Conservation (phyloP, 2,888 invertebrate species). For the Cheilosia urbana region DNA sequence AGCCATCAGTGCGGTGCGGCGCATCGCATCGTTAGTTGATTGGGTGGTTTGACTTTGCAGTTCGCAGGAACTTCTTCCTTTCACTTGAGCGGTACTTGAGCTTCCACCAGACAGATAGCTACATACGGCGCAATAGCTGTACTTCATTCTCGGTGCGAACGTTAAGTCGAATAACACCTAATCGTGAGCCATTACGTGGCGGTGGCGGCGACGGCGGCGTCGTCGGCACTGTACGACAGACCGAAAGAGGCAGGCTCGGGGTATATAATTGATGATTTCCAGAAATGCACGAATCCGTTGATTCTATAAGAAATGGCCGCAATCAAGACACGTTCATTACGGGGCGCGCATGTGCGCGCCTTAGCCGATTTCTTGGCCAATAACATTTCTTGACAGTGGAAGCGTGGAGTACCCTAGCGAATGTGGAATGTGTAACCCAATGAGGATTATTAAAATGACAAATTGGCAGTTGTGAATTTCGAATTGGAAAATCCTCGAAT, state of each 20-base stretch:
- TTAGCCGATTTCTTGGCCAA: constrained; percentile 29
- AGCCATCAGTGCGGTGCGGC: constrained; percentile 51
- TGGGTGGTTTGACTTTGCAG: constrained; percentile 32
- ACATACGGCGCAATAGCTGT: constrained; percentile 45
- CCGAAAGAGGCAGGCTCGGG: neutral
- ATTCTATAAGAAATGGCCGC: constrained; percentile 44
- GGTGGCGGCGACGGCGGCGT: neutral
- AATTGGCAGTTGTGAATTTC: constrained; percentile 54
- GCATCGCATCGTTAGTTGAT: constrained; percentile 53
- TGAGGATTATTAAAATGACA: constrained; percentile 60
- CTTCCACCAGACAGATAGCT: constrained; percentile 4
- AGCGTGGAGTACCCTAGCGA: constrained; percentile 24
- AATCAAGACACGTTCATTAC: constrained; percentile 66
- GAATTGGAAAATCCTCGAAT: constrained; percentile 16
- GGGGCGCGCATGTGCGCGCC: constrained; percentile 35
- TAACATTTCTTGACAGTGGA: constrained; percentile 40
- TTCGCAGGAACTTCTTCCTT: constrained; percentile 59
- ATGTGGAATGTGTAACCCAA: constrained; percentile 31
- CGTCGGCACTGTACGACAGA: neutral
- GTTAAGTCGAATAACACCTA: constrained; percentile 59
- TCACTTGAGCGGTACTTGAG: constrained; percentile 25
- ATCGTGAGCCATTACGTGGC: constrained; percentile 67
- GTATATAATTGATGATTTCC: constrained; percentile 63
- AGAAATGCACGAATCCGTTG: constrained; percentile 69
- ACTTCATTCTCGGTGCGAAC: constrained; percentile 55